Evolutionary conservation across 2,113 vertebrate genomes (phyloP).

Genomic region (Nymphicus hollandicus): DNA sequence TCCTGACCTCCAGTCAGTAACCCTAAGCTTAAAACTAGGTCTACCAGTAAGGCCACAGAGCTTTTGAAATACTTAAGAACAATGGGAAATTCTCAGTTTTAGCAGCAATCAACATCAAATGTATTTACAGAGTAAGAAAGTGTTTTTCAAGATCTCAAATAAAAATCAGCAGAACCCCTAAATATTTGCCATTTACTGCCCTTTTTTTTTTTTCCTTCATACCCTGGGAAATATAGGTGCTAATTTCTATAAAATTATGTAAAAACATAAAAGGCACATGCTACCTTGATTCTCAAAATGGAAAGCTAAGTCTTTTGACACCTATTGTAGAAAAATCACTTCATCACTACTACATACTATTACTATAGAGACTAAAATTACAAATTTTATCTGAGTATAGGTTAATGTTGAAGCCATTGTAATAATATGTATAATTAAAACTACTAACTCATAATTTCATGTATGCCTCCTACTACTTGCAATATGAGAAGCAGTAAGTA

Average conservation of each 20-base stretch:
- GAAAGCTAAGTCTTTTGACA: neutral
- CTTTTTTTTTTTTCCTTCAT: neutral
- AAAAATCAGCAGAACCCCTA: neutral
- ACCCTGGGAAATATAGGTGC: neutral
- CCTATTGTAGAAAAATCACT: neutral
- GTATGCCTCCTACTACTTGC: slow-evolving; percentile 23
- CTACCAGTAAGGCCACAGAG: neutral
- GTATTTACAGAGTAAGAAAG: neutral
- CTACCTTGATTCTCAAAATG: neutral
- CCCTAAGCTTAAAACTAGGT: neutral
- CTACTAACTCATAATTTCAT: neutral
- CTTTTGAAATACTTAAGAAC: neutral
- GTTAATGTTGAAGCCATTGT: neutral
- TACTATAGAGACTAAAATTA: neutral
- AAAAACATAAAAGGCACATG: neutral
- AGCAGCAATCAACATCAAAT: neutral
- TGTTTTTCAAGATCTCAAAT: neutral
- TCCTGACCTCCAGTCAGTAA: neutral
- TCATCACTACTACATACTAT: neutral
- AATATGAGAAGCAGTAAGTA: neutral
- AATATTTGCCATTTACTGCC: neutral
- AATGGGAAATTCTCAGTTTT: neutral
- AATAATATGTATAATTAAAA: neutral
- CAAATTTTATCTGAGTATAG: neutral
- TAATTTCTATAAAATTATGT: neutral